Evolutionary conservation across 2,797 vertebrate species (phyloP).

Genomic region (Enteromius anoplus): DNA sequence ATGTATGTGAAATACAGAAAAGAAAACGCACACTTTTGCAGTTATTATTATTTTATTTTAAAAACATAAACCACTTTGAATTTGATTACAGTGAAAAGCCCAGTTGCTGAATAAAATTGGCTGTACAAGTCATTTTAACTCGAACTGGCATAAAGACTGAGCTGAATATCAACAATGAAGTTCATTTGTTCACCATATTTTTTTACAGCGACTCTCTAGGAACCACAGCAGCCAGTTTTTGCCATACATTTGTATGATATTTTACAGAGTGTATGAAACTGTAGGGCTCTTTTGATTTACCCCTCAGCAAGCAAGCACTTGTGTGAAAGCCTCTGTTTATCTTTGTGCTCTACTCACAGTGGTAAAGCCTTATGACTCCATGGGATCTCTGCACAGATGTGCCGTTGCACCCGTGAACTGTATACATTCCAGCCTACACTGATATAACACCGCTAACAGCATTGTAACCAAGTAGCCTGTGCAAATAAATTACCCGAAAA

Average conservation of each 20-base stretch:
- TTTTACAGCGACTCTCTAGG: not conserved
- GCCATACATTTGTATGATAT: not conserved
- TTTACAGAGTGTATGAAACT: not conserved
- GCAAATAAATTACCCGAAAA: constrained; percentile 54
- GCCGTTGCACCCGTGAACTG: constrained; percentile 43
- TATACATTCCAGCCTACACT: constrained; percentile 56
- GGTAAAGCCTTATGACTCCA: constrained; percentile 15
- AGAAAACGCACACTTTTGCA: no score
- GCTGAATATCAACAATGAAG: no score
- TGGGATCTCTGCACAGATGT: constrained; percentile 49
- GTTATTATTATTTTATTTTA: no score
- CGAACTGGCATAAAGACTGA: no score
- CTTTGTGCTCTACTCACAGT: constrained; percentile 17
- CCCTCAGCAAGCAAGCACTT: constrained; percentile 18
- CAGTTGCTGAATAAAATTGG: no score
- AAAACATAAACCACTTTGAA: no score
- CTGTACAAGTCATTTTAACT: no score
- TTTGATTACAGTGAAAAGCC: no score
- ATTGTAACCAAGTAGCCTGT: constrained; percentile 43
- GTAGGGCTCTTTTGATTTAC: not conserved
- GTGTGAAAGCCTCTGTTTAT: constrained; percentile 24
- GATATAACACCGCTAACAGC: constrained; percentile 53
- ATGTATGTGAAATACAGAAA: no score
- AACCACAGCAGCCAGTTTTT: not conserved
- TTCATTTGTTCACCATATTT: not conserved